phyloP scores from a whole-genome alignment of 2,113 vertebrate species.

The Lynx canadensis region DNA sequence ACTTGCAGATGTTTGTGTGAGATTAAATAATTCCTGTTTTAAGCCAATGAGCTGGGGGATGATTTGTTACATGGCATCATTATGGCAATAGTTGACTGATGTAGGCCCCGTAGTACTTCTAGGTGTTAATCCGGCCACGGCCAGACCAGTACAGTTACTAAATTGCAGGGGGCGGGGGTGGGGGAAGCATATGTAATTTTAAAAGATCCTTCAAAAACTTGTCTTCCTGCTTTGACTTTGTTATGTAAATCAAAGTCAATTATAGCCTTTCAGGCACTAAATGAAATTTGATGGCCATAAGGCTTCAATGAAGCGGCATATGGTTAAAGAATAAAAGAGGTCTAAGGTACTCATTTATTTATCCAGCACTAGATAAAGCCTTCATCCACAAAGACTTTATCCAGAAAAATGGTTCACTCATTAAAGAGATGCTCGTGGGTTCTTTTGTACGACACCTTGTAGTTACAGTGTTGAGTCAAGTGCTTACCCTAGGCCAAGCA shows the following conservation, averaged over 20 bases:
- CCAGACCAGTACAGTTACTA: neutral
- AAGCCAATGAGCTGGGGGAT: neutral
- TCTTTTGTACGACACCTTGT: neutral
- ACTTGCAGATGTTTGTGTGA: neutral
- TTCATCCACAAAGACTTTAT: neutral
- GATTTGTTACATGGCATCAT: neutral
- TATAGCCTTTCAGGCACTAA: neutral
- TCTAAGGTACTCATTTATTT: neutral
- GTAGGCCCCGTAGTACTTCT: no score
- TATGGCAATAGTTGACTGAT: neutral
- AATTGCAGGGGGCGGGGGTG: accelerated
- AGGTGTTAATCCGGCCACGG: neutral
- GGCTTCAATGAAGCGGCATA: neutral
- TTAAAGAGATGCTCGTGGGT: neutral
- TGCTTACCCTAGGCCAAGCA: neutral
- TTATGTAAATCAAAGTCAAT: neutral
- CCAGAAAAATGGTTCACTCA: neutral
- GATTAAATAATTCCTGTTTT: neutral
- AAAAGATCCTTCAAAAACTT: neutral
- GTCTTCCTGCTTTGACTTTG: neutral
- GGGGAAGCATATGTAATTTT: neutral
- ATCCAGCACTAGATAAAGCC: neutral
- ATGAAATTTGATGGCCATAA: neutral
- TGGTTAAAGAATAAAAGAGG: neutral
- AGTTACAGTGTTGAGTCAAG: neutral